A percentile compares a stretch with the other conserved stretches of the same genome.
Conservation (phyloP, 2,888 invertebrate species). For the Hydroisotoma schaefferi region DNA sequence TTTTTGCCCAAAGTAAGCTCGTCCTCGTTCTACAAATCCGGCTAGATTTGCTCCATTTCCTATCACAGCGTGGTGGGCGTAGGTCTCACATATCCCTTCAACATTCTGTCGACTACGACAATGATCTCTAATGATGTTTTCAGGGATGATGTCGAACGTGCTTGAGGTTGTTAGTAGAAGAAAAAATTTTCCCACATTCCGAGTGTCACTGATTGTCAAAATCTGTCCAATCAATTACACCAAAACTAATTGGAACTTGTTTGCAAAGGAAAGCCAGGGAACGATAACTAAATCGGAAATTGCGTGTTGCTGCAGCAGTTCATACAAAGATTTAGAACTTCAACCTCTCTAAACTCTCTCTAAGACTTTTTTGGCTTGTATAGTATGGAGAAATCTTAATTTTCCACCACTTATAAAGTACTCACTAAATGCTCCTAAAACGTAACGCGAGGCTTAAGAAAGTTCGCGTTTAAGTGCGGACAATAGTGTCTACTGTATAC, state of each 20-base stretch:
- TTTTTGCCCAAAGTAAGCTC: not conserved
- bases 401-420: too few relatives aligned
- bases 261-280: not conserved
- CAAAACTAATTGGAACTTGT: not conserved
- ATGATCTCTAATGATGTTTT: conserved; percentile 32
- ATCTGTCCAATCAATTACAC: conserved; percentile 20
- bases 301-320: too few relatives aligned
- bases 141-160: conserved; percentile 36
- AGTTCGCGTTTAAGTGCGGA: too few relatives aligned
- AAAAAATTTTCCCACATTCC: conserved; percentile 34
- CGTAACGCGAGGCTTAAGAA: too few relatives aligned
- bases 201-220: conserved; percentile 32
- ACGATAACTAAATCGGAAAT: too few relatives aligned
- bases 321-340: too few relatives aligned
- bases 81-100: conserved; percentile 9
- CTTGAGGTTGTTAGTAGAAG: conserved; percentile 35
- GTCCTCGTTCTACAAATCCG: too few relatives aligned
- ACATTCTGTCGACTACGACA: conserved; percentile 20
- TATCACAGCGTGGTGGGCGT: conserved; percentile 2
- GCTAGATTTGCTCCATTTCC: not conserved
- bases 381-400: too few relatives aligned
- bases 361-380: too few relatives aligned
- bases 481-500: too few relatives aligned
- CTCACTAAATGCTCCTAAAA: too few relatives aligned
- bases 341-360: too few relatives aligned